Percentiles rank a stretch among this genome's conserved stretches.
Evolutionary conservation across 2,797 vertebrate species (phyloP).

Genomic region (Tiaroga cobitis): DNA sequence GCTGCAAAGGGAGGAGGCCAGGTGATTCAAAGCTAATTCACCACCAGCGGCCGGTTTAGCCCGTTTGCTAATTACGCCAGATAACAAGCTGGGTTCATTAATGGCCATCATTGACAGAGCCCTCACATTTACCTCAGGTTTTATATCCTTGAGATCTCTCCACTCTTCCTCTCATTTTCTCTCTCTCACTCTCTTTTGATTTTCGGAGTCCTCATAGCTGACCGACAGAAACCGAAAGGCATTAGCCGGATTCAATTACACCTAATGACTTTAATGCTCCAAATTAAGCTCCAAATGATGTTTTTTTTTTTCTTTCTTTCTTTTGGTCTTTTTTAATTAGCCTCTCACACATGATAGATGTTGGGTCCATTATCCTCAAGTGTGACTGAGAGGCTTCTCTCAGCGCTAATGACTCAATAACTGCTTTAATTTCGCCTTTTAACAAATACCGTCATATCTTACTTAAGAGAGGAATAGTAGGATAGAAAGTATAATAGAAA

Average conservation of each 20-base stretch:
- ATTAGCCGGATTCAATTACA: conserved; percentile 91
- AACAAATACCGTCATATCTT: conserved; percentile 68
- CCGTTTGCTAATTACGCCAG: conserved; percentile 80
- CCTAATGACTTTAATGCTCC: conserved; percentile 89
- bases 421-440: conserved; percentile 66
- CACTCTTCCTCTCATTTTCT: conserved; percentile 38
- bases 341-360: conserved; percentile 84
- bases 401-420: conserved; percentile 82
- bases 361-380: conserved; percentile 88
- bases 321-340: conserved; percentile 80
- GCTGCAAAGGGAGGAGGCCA: conserved; percentile 27
- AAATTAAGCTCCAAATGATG: conserved; percentile 77
- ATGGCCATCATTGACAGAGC: conserved; percentile 78
- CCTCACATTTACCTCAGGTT: conserved; percentile 80
- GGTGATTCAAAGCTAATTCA: conserved; percentile 42
- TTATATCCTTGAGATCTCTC: conserved; percentile 74
- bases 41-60: conserved; percentile 73
- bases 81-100: conserved; percentile 80
- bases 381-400: conserved; percentile 83
- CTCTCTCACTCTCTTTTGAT: conserved; percentile 45
- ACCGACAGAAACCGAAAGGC: conserved; percentile 79
- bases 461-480: conserved; percentile 46
- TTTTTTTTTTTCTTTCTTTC: conserved; percentile 44
- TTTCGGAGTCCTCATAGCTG: conserved; percentile 72
- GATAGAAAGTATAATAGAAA: neutral